phyloP scores from a whole-genome alignment of 2,797 vertebrate genomes.

The Tenualosa ilisha region DNA sequence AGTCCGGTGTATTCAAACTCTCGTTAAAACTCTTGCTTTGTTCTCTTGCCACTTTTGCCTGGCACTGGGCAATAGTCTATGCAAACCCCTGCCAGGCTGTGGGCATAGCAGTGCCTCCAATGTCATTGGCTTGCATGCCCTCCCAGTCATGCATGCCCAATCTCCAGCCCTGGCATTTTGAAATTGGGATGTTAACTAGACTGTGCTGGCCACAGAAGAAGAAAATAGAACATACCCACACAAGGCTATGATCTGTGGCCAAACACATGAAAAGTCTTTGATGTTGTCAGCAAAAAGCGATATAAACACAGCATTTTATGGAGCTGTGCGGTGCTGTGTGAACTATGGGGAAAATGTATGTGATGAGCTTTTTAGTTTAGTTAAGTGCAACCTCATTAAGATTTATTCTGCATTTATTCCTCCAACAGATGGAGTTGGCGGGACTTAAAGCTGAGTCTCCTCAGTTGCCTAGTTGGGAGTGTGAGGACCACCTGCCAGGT shows the following conservation, averaged over 20 bases:
- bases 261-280: background rate
- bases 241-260: background rate
- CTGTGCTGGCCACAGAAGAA: slow-evolving; percentile 1
- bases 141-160: background rate
- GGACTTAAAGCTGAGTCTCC: background rate
- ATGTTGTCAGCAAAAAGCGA: background rate
- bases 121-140: background rate
- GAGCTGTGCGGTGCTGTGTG: background rate
- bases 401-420: background rate
- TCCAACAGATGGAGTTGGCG: background rate
- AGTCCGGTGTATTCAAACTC: background rate
- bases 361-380: background rate
- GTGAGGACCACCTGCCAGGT: slow-evolving; percentile 6
- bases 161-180: slow-evolving; percentile 10
- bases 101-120: slow-evolving; percentile 3
- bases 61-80: background rate
- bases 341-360: background rate
- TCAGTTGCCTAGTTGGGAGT: background rate
- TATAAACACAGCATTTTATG: background rate
- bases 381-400: background rate
- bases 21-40: slow-evolving; percentile 2
- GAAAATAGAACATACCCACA: background rate
- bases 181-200: background rate
- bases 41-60: background rate
- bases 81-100: background rate